phyloP scores from a whole-genome alignment of 2,113 vertebrate genomes.

The Sclerurus mexicanus region DNA sequence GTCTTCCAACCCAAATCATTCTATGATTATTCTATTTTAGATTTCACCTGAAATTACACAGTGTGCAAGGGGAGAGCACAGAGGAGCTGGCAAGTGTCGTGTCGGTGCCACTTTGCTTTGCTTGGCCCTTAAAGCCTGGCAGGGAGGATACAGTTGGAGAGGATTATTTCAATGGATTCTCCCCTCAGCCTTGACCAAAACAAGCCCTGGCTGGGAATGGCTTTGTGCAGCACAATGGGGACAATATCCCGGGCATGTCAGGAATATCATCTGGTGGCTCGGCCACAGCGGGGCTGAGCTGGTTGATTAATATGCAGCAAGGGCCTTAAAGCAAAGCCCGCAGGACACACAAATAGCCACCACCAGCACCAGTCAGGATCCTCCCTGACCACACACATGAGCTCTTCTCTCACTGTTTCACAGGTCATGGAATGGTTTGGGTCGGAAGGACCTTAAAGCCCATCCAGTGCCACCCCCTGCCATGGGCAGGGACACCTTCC shows the following conservation, averaged over 20 bases:
- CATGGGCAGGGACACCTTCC: background rate
- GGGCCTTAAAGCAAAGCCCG: background rate
- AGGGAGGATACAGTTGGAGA: background rate
- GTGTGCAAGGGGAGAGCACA: background rate
- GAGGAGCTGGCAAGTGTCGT: background rate
- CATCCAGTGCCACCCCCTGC: background rate
- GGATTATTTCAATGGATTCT: background rate
- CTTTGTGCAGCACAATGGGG: background rate
- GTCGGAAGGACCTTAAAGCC: background rate
- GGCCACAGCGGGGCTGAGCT: background rate
- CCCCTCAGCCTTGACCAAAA: background rate
- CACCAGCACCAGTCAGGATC: background rate
- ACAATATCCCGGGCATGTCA: background rate
- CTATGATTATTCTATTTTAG: background rate
- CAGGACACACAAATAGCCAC: background rate
- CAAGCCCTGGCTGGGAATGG: background rate
- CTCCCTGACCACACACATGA: background rate
- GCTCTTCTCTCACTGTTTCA: background rate
- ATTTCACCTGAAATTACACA: background rate
- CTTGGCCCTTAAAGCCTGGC: background rate
- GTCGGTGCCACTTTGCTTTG: accelerated
- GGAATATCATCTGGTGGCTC: background rate
- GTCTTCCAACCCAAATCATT: background rate
- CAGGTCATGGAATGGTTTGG: background rate
- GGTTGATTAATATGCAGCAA: background rate